Percentiles rank a stretch among this genome's conserved stretches.
Evolutionary conservation across 2,888 invertebrate species (phyloP).

Genomic region (Germaria angustata): DNA sequence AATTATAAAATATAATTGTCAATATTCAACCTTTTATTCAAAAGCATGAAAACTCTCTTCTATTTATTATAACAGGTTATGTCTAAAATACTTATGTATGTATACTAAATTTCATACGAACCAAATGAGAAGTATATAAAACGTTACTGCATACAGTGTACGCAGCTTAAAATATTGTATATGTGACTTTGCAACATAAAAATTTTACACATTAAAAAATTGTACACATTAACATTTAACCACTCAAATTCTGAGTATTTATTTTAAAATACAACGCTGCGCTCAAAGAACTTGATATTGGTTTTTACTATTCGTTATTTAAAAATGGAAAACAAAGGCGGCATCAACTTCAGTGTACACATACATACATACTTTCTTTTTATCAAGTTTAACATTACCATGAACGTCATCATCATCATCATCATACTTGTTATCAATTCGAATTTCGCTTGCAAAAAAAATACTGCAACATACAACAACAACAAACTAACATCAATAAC

Average conservation of each 20-base stretch:
- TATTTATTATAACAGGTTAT: no score
- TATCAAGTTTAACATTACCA: slow-evolving; percentile 38
- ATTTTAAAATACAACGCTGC: neutral
- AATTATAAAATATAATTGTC: no score
- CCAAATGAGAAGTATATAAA: no score
- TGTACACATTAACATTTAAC: no score
- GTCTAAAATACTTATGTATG: no score
- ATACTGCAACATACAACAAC: slow-evolving; percentile 46
- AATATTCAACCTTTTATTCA: no score
- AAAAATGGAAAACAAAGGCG: slow-evolving; percentile 21
- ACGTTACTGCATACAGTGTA: no score
- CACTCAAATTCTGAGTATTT: slow-evolving; percentile 2
- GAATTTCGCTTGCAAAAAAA: slow-evolving; percentile 49
- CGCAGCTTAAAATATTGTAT: no score
- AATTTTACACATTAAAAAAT: no score
- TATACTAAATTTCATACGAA: no score
- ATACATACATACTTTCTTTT: slow-evolving; percentile 8
- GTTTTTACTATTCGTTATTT: neutral
- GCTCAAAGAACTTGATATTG: slow-evolving; percentile 24
- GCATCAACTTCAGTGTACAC: slow-evolving; percentile 1
- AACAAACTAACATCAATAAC: slow-evolving; percentile 56
- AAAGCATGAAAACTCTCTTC: no score
- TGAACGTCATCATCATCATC: slow-evolving; percentile 35
- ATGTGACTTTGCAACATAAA: no score
- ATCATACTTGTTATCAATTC: slow-evolving; percentile 26